phyloP scores from a whole-genome alignment of 2,113 vertebrate species.

The Mus pahari region DNA sequence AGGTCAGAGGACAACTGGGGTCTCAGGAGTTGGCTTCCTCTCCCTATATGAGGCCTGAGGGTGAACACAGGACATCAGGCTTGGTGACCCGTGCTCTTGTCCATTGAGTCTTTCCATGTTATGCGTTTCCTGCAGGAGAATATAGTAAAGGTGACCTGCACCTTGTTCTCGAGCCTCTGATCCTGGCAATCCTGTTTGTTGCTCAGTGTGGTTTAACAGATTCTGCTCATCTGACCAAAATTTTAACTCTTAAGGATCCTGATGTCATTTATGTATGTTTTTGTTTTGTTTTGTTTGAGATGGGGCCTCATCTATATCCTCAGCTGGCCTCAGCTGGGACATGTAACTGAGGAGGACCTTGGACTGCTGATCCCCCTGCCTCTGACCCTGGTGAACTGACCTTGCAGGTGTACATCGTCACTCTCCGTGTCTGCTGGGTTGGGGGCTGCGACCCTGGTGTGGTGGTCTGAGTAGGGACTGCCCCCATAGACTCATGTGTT shows the following conservation, averaged over 20 bases:
- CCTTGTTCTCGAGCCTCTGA: not conserved
- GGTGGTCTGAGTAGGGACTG: too few species aligned
- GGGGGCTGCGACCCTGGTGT: not conserved
- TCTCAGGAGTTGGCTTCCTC: not conserved
- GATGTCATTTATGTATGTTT: not conserved
- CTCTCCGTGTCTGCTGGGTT: not conserved
- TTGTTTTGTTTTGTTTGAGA: not conserved
- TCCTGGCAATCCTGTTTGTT: not conserved
- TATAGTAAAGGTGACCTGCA: not conserved
- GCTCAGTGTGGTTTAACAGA: too few species aligned
- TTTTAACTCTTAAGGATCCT: not conserved
- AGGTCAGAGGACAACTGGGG: not conserved
- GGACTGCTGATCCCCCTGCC: not conserved
- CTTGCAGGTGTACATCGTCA: not conserved
- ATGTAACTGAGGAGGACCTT: not conserved
- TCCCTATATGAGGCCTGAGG: not conserved
- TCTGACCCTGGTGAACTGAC: not conserved
- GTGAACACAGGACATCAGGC: not conserved
- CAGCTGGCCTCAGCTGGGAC: not conserved
- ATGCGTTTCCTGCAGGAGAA: not conserved
- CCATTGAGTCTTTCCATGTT: not conserved
- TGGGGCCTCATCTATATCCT: not conserved
- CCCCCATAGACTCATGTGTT: too few species aligned
- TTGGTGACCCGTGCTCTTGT: not conserved
- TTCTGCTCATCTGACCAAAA: not conserved